Conservation (phyloP, 2,797 vertebrate species). For the Lepus oiostolus region DNA sequence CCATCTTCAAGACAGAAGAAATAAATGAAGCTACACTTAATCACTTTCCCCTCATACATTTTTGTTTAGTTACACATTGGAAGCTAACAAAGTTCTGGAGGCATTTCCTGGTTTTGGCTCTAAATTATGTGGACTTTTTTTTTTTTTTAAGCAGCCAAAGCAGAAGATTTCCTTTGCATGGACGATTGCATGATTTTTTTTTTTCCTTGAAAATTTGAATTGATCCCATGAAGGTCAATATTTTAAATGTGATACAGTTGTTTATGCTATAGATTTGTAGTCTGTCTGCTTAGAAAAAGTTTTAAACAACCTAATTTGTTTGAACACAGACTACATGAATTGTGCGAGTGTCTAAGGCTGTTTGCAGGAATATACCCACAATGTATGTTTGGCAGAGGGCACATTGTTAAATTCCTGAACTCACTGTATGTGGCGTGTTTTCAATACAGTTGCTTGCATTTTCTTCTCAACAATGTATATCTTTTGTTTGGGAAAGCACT, state of each 20-base stretch:
- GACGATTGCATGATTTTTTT: constrained; percentile 87
- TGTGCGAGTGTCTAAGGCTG: constrained; percentile 88
- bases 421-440: constrained; percentile 89
- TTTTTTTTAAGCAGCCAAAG: constrained; percentile 86
- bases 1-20: constrained; percentile 90
- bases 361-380: constrained; percentile 89
- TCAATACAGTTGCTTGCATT: constrained; percentile 89
- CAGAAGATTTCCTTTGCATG: constrained; percentile 87
- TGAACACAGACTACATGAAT: constrained; percentile 91
- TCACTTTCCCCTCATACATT: constrained; percentile 83
- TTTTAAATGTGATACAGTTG: constrained; percentile 83
- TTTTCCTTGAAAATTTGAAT: constrained; percentile 74
- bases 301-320: constrained; percentile 90
- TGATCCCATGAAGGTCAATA: constrained; percentile 75
- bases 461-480: constrained; percentile 86
- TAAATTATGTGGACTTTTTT: constrained; percentile 88
- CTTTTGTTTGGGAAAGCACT: constrained; percentile 89
- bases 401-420: constrained; percentile 88
- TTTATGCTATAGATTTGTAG: constrained; percentile 85
- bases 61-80: constrained; percentile 87
- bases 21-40: constrained; percentile 87
- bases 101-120: constrained; percentile 88
- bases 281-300: constrained; percentile 82
- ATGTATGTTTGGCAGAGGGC: constrained; percentile 88
- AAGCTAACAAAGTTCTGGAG: constrained; percentile 89